A percentile compares a stretch with the other conserved stretches of the same genome.
Evolutionary conservation across 2,113 vertebrate species (phyloP).

Genomic region (Petrocephalus zakoni): DNA sequence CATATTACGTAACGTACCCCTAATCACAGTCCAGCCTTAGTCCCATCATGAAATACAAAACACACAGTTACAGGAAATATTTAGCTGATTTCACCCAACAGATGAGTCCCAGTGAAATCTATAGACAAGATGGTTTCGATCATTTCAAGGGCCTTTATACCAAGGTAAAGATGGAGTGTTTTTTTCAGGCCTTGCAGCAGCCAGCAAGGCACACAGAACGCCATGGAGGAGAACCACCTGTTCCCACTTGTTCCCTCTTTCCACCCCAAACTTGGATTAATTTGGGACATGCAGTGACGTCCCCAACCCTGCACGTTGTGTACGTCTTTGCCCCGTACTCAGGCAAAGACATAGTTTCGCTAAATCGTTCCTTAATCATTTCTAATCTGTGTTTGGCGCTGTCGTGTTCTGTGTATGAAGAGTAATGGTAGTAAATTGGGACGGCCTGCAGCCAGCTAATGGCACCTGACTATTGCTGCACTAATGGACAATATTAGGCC

Average conservation of each 20-base stretch:
- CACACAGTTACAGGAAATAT: conserved; percentile 22
- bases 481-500: not conserved
- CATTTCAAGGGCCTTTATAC: conserved; percentile 3
- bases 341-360: not conserved
- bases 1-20: not conserved
- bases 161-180: conserved; percentile 7
- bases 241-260: conserved; percentile 45
- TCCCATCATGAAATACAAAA: not conserved
- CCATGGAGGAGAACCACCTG: conserved; percentile 35
- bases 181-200: not conserved
- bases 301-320: not conserved
- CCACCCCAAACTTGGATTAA: conserved; percentile 32
- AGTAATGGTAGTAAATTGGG: conserved; percentile 29
- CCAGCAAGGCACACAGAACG: not conserved
- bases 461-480: not conserved
- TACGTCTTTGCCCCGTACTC: not conserved
- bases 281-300: not conserved
- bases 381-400: conserved; percentile 31
- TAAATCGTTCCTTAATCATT: conserved; percentile 31
- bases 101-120: conserved; percentile 23
- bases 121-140: conserved; percentile 6
- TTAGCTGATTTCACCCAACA: conserved; percentile 32
- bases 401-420: conserved; percentile 21
- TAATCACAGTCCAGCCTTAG: not conserved
- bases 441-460: conserved; percentile 1